Base-by-base conservation (phyloP, 2,797 vertebrate species). In the Hydrolagus colliei region DNA sequence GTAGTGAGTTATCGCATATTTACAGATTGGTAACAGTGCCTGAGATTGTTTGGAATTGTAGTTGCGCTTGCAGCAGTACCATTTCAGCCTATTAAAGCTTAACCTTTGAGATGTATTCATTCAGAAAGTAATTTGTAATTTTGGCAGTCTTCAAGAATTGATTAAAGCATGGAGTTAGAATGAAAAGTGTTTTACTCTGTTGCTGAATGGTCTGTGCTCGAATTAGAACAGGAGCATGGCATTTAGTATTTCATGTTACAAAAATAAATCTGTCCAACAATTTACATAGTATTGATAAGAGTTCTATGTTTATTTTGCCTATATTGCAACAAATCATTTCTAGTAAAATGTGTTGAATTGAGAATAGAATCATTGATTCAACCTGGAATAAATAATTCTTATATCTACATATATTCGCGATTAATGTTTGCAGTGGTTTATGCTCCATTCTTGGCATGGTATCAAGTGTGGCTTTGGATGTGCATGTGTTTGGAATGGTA, bases 141-240 rank as follows among this genome's bases (percentile, higher is more conserved):
- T 77, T 59, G 18, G 75, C 75, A n/a, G 75, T 77, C 10, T 61
- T 61, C 75, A 77, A n/a, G 18, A 61, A 77, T 59, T 61, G 75
- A 77, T 14, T 59, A 20, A 59, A 77, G 52, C 3, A 11, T 10
- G n/a, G n/a, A 77, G 9, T 22, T 41, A 61, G 20, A 8, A 59
- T 77, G 35, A 77, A 77, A 77, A n/a, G 13, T 22, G 4, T 61
- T 79, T 63, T 22, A 11, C 11, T 79, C 61, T 35, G 35, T 82
- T 82, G 63, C 13, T 68, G 14, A 41, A 82, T 82, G 22, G 79
- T 67, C 16, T 67, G 16, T 68, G 16, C 41, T 52, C 41, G 41
- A 52, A 52, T 52, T 52, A 52, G 41, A 52, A 52, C 41, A 3
- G 41, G 41, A 3, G 41, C 41, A 3, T 52, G 41, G 41, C 41